Evolutionary conservation across 2,113 vertebrate species (phyloP).

Genomic region (Hiodon tergisus): DNA sequence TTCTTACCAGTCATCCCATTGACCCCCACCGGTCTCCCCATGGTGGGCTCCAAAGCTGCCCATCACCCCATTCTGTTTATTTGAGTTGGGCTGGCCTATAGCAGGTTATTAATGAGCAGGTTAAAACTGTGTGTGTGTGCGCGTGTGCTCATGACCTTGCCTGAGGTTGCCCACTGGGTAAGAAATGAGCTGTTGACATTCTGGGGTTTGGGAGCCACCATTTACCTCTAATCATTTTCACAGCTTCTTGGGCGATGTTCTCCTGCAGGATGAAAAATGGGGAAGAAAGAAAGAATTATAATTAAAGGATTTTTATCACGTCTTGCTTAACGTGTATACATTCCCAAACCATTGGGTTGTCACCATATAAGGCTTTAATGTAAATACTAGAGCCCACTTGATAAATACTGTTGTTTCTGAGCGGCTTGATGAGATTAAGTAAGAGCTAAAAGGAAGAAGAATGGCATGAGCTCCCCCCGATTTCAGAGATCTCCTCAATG

Average conservation of each 20-base stretch:
- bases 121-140: background rate
- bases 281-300: background rate
- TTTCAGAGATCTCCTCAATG: too few species aligned
- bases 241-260: conserved; percentile 14
- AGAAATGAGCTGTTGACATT: conserved; percentile 15
- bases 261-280: conserved; percentile 1
- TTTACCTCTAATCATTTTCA: conserved; percentile 10
- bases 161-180: background rate
- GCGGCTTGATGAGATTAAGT: conserved; percentile 3
- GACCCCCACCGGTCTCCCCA: conserved; percentile 32
- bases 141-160: background rate
- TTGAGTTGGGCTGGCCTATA: conserved; percentile 53
- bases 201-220: background rate
- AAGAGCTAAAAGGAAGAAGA: background rate
- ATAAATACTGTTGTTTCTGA: conserved; percentile 13
- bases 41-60: conserved; percentile 20
- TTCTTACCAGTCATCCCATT: background rate
- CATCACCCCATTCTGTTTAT: conserved; percentile 55
- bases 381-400: conserved; percentile 24
- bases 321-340: background rate
- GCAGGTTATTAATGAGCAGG: conserved; percentile 56
- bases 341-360: conserved; percentile 12
- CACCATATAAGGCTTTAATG: conserved; percentile 4
- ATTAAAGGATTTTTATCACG: background rate
- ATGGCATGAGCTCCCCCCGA: background rate